Base-by-base conservation (phyloP, 2,113 vertebrate species). In the Leucopsar rothschildi region DNA sequence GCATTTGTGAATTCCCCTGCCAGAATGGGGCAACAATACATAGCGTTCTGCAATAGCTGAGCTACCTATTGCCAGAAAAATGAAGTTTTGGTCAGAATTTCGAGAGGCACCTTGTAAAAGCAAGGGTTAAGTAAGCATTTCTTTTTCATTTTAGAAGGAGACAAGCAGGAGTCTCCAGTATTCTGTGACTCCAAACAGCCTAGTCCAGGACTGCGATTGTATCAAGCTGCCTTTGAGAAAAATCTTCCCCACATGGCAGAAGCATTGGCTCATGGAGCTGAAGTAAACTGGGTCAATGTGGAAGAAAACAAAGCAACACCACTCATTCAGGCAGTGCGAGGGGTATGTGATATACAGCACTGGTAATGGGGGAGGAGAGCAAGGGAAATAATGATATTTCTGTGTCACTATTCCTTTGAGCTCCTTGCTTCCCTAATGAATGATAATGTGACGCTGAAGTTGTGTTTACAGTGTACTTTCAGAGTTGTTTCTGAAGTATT, bases 161-260 rank as follows among this genome's bases (percentile, higher is more conserved):
- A 98, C 85, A 98, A 98, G 71, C 97, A 91, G 88, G 98, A 98
- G 50, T 89, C 98, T 85, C 94, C 97, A 53, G 96, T 98, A 29
- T 98, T 98, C 95, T 97, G 92, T 10, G 98, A 99, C 87, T 98
- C 98, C 11, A 98, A 98, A 90, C 98, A 98, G 82, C 97, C 98
- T 95, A 98, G 97, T 88, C 98, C 98, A 13, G 99, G 99, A 69
- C 95, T 99, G 88, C 99, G 98, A 96, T 98, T 99, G 69, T 99
- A 99, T 93, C 98, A 83, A 97, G 99, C 99, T 11, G 98, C 99
- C 2, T 99, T 98, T 61, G 98, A 99, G 92, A 98, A 99, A 97
- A 99, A 98, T 87, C 98, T 99, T 92, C 99, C 99, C 1, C 98
- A 98, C 95, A 99, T 99, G 99, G 98, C 99, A 1, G 99, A 99